phyloP scores from a whole-genome alignment of 1,140 invertebrate species.

The Sycophaga agraensis region DNA sequence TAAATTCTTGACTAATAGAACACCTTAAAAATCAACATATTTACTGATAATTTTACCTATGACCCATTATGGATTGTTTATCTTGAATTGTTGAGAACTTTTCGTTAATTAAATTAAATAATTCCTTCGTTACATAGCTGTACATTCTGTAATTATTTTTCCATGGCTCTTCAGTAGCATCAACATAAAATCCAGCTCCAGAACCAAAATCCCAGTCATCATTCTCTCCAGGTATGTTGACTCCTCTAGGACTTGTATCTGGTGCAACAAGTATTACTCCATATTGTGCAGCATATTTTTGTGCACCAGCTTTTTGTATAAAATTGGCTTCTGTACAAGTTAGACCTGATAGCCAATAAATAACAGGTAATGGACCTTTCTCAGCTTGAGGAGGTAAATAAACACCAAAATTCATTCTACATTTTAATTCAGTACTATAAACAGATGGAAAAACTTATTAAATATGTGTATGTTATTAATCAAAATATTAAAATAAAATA shows the following conservation, averaged over 20 bases:
- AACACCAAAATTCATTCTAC: conserved; percentile 91
- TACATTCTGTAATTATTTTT: conserved; percentile 95
- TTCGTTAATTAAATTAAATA: conserved; percentile 74
- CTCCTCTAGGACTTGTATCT: conserved; percentile 92
- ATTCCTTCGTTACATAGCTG: conserved; percentile 91
- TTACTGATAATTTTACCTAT: conserved; percentile 63
- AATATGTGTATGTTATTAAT: too few relatives aligned
- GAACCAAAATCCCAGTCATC: conserved; percentile 93
- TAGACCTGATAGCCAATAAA: conserved; percentile 93
- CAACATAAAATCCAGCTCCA: conserved; percentile 94
- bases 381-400: conserved; percentile 82
- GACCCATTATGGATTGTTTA: conserved; percentile 81
- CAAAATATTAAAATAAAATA: not conserved
- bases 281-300: conserved; percentile 81
- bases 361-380: conserved; percentile 69
- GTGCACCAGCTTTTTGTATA: conserved; percentile 91
- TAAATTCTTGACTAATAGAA: not conserved
- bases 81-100: conserved; percentile 69
- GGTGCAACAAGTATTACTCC: conserved; percentile 86
- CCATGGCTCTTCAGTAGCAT: conserved; percentile 91
- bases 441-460: too few relatives aligned
- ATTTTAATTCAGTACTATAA: conserved; percentile 73
- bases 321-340: conserved; percentile 97
- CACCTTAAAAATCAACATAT: not conserved
- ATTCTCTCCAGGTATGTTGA: conserved; percentile 86